These are phyloP conservation scores for Euwallacea fornicatus DNA, from an alignment of 1,140 invertebrate species.

Conservation along the genomic window DNA sequence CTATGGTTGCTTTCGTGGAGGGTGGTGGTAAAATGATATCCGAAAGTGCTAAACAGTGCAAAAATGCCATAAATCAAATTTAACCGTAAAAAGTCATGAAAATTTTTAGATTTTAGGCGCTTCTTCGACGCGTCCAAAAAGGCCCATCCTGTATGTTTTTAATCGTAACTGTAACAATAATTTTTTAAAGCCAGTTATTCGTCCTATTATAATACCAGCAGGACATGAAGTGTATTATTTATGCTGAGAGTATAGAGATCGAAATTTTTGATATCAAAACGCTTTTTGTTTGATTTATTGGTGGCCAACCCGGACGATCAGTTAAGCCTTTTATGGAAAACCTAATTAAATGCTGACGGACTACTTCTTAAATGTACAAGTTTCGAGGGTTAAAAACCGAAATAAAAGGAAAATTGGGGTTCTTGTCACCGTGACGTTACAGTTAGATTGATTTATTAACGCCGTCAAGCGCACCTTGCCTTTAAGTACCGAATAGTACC, in stretches of 20 bases:
- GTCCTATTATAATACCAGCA: slow-evolving; percentile 23
- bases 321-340: slow-evolving; percentile 29
- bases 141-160: no score
- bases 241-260: slow-evolving; percentile 11
- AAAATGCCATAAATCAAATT: no score
- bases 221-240: slow-evolving; percentile 19
- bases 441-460: slow-evolving; percentile 33
- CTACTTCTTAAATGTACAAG: background rate
- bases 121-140: no score
- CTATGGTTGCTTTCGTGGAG: no score
- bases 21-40: no score
- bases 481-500: slow-evolving; percentile 33
- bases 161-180: slow-evolving; percentile 5
- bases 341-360: slow-evolving; percentile 12
- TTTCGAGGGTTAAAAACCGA: background rate
- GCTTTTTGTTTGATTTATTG: slow-evolving; percentile 30
- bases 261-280: slow-evolving; percentile 29
- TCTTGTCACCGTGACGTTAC: slow-evolving; percentile 26
- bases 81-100: no score
- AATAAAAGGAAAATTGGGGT: slow-evolving; percentile 28
- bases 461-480: slow-evolving; percentile 23
- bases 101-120: no score
- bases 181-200: slow-evolving; percentile 26
- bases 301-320: slow-evolving; percentile 15
- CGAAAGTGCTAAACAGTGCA: no score